Conservation (phyloP, 2,888 invertebrate species). For the Linyphia triangularis region DNA sequence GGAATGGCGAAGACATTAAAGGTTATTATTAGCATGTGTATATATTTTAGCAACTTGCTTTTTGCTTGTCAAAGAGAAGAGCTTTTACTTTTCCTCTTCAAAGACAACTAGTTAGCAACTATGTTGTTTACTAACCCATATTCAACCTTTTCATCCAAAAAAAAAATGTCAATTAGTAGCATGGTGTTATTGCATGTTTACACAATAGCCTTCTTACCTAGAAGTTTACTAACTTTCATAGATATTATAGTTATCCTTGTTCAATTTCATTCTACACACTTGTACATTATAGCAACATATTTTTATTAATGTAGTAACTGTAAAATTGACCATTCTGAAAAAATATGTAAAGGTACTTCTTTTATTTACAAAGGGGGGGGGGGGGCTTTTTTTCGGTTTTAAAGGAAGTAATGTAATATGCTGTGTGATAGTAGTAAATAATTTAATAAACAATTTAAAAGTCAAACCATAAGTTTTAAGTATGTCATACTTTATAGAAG, state of each 20-base stretch:
- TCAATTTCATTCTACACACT: neutral
- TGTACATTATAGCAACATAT: no score
- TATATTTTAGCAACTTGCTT: slow-evolving; percentile 54
- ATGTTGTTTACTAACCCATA: slow-evolving; percentile 22
- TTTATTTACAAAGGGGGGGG: no score
- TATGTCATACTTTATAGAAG: no score
- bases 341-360: no score
- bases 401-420: no score
- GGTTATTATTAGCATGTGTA: slow-evolving; percentile 75
- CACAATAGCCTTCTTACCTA: neutral
- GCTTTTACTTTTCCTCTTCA: neutral
- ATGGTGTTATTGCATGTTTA: slow-evolving; percentile 33
- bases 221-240: neutral
- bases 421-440: no score
- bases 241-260: neutral
- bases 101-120: neutral
- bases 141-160: neutral
- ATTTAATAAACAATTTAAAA: no score
- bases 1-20: slow-evolving; percentile 77
- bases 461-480: no score
- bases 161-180: slow-evolving; percentile 14
- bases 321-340: no score
- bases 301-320: no score
- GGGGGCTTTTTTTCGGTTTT: no score
- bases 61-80: slow-evolving; percentile 1